Base-by-base conservation (phyloP, 1,140 invertebrate genomes). In the Bombus pyrosoma region DNA sequence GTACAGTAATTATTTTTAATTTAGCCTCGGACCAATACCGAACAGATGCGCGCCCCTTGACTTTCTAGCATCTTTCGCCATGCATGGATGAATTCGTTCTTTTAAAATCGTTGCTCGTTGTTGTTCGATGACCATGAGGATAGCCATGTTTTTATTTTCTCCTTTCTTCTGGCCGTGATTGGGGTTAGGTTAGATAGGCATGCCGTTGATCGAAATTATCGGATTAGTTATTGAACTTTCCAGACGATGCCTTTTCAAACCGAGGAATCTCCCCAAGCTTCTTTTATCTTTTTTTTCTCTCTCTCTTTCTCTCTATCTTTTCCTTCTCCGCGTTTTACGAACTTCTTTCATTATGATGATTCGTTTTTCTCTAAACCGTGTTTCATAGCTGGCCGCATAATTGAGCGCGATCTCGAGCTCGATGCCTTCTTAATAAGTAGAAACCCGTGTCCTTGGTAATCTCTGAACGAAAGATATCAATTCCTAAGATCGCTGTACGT, bases 1-100 rank as follows among this genome's bases (percentile, higher is more conserved):
- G 41, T 64, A 53, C 77, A 34, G 78, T 81, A 81, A 85, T 85
- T 81, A 85, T 85, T 85, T 81, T 85, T 81, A 81, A 85, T 80
- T 81, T 8, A 47, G 3, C 59, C 28, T 43, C 41, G 41, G 1
- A 47, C 68, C 68, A 53, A 41, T 28, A 8, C 2, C 66, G 37
- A 73, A 85, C 83, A 85, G 83, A 85, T 85, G 78, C 71, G 83
- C 75, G 32, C 18, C 18, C 41, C 68, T 74, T 41, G 59, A 81
- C 57, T 74, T 53, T 47, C 28, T 53, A 73, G 43, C 18, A 32
- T 73, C 53, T 79, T 47, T 28, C 68, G 57, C 28, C 71, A n/a
- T 34, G 83, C 78, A 43, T 68, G 34, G 47, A 41, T 6, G 53
- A n/a, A 74, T 47, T 66, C 57, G 34, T 53, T 81, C 13, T 53